These are phyloP conservation scores for Gyps fulvus DNA, from an alignment of 2,113 vertebrate genomes.

Conservation along the genomic window DNA sequence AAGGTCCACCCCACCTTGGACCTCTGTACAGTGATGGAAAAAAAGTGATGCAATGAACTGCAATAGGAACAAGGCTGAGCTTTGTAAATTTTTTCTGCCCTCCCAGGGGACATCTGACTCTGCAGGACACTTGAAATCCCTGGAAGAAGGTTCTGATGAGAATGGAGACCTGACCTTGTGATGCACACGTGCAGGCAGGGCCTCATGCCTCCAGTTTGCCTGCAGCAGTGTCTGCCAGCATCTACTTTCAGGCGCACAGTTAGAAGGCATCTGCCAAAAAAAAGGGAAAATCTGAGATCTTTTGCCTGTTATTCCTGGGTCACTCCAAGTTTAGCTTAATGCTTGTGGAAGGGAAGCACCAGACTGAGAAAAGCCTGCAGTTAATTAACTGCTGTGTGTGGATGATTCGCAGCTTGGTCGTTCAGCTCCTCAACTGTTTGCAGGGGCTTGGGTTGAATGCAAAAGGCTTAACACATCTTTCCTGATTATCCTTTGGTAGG, in stretches of 20 bases:
- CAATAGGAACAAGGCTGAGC: not conserved
- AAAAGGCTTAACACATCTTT: rapidly evolving
- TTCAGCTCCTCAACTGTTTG: not conserved
- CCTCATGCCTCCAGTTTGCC: not conserved
- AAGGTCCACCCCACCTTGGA: not conserved
- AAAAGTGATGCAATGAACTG: not conserved
- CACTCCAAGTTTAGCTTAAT: not conserved
- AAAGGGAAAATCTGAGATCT: not conserved
- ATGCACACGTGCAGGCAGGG: rapidly evolving
- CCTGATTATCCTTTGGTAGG: not conserved
- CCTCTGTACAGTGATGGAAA: not conserved
- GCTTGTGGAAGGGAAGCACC: not conserved
- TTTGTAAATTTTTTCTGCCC: not conserved
- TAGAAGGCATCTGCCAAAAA: not conserved
- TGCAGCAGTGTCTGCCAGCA: not conserved
- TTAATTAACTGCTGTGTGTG: not conserved
- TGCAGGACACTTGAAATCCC: not conserved
- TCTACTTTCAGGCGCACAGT: rapidly evolving
- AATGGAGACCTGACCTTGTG: rapidly evolving
- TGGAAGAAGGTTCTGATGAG: not conserved
- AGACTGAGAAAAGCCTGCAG: not conserved
- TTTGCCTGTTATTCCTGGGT: not conserved
- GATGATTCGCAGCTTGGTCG: not conserved
- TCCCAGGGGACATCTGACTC: not conserved
- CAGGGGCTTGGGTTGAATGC: not conserved